Evolutionary conservation across 2,113 vertebrate genomes (phyloP), one percentile per base, ranked within the genome.

Genomic region (Gobius niger): DNA sequence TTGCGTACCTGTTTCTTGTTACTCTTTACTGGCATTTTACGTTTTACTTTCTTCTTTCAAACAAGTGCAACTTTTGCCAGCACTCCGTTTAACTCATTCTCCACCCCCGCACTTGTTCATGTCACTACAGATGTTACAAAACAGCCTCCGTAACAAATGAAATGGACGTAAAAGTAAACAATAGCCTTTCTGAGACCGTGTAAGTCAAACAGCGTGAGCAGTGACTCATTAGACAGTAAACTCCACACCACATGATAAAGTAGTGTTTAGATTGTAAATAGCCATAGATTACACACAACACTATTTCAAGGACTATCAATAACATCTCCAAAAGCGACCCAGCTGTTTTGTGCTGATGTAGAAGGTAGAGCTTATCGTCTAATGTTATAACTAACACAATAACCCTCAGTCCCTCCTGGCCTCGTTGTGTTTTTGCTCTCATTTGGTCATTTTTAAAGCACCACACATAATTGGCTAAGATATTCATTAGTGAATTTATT

Each of bases 91-190:
- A 34, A 4, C 24, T 34, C 72, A 19, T 50, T 80, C 76, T 75
- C 41, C 62, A 80, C 72, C 71, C 19, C 57, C 47, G 68, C 10
- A 64, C 66, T 73, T 83, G 74, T 74, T 67, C 52, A 54, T 62
- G 18, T 61, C 66, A 47, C 12, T 7, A 76, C 62, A 71, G 62
- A 52, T 72, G 70, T 51, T 34, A 56, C 74, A 61, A 40, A 60
- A 42, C 14, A 34, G 44, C 9, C 53, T n/a, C 7, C 40, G 0
- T 67, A 4, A 57, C 40, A 53, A 63, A 80, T 69, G 46, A 41
- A 71, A 61, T 57, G 0, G 24, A 14, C 44, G 7, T 53, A 41
- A 1, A 44, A 42, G n/a, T 77, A 78, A 82, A 75, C 72, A 59
- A 56, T 2, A 47, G 7, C 46, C 46, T 47, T 14, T 49, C n/a